phyloP scores from a whole-genome alignment of 2,113 vertebrate species.

The Podarcis raffonei region DNA sequence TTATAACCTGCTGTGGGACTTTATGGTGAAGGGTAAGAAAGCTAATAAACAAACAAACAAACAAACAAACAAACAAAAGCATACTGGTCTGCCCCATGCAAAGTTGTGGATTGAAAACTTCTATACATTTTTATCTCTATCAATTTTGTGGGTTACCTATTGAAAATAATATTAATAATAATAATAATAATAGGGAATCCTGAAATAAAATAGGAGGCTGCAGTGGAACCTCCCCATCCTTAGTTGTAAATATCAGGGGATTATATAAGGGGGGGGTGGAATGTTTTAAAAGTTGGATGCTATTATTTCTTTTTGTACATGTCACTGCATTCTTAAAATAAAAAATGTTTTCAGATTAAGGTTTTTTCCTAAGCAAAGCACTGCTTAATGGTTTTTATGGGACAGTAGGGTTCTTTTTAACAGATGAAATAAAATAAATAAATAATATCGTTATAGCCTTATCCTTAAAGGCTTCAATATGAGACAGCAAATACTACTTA shows the following conservation, averaged over 20 bases:
- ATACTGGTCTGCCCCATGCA: no score
- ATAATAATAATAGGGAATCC: no score
- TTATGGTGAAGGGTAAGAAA: no score
- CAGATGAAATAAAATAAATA: not conserved
- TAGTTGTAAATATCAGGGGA: not conserved
- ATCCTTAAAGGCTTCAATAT: conserved; percentile 27
- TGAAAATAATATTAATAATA: no score
- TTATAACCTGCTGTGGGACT: no score
- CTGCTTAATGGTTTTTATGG: conserved; percentile 1
- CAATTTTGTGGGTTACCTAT: no score
- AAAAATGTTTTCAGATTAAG: not conserved
- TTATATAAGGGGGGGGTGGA: not conserved
- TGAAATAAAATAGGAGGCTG: no score
- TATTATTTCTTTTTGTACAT: not conserved
- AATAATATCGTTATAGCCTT: not conserved
- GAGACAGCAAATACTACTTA: conserved; percentile 27
- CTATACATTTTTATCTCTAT: no score
- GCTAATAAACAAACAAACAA: no score
- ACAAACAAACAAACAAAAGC: no score
- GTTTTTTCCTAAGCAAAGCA: not conserved
- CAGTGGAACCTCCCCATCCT: no score
- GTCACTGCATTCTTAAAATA: not conserved
- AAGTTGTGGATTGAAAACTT: no score
- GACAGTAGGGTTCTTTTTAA: not conserved
- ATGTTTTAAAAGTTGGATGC: not conserved